Evolutionary conservation across 2,888 invertebrate genomes (phyloP).

Genomic region (Dascillus cervinus): DNA sequence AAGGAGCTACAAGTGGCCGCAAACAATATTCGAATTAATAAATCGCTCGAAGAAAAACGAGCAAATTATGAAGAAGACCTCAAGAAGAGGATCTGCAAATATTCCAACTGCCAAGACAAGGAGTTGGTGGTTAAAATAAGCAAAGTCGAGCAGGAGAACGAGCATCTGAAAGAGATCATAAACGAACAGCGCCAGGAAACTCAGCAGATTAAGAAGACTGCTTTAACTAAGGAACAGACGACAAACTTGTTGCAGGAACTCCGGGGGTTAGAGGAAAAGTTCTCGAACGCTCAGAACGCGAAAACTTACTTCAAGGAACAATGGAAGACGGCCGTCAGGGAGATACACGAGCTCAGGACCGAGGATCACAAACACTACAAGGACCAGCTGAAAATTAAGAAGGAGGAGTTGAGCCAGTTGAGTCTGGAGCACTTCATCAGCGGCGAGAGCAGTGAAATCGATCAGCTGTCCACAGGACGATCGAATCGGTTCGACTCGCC

Average conservation of each 20-base stretch:
- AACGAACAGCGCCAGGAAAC: conserved; percentile 34
- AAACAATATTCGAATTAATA: conserved; percentile 25
- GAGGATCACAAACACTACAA: conserved; percentile 48
- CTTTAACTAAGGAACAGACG: conserved; percentile 59
- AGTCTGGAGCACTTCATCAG: conserved; percentile 19
- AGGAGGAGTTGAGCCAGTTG: conserved; percentile 31
- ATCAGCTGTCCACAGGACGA: no score
- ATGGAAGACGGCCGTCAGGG: conserved; percentile 62
- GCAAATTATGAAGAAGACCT: conserved; percentile 29
- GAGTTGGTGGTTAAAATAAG: conserved; percentile 34
- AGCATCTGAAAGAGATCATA: conserved; percentile 30
- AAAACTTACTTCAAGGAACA: conserved; percentile 71
- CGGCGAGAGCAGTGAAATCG: no score
- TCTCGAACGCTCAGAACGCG: conserved; percentile 54
- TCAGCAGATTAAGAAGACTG: conserved; percentile 46
- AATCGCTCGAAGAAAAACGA: conserved; percentile 20
- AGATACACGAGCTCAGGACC: conserved; percentile 56
- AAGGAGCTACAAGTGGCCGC: conserved; percentile 53
- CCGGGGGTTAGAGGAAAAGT: conserved; percentile 56
- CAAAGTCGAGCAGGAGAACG: conserved; percentile 33
- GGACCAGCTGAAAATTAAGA: conserved; percentile 45
- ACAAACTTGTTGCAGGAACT: conserved; percentile 59
- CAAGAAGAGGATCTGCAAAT: no score
- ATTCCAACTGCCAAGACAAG: conserved; percentile 25
- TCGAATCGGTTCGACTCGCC: no score